Conservation (phyloP, 1,140 invertebrate genomes). For the Hermatobates lingyangjiaoensis region DNA sequence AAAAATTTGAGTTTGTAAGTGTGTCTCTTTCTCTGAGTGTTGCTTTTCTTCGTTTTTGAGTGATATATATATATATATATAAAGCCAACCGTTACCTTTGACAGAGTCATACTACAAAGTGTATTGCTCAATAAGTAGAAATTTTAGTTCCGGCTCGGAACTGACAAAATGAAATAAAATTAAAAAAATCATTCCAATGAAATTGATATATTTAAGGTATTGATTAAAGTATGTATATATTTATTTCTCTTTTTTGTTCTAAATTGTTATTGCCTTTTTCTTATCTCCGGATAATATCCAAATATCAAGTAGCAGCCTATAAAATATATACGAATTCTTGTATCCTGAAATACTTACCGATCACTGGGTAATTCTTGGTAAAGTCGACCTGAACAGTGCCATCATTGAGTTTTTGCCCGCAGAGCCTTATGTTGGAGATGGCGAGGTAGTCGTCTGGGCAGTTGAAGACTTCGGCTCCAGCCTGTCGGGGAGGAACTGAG, state of each 20-base stretch:
- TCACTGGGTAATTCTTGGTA: constrained; percentile 40
- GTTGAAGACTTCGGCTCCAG: constrained; percentile 47
- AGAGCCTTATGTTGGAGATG: constrained; percentile 42
- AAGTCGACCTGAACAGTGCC: constrained; percentile 37
- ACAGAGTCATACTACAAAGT: no score
- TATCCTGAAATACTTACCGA: constrained; percentile 25
- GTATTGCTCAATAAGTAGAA: no score
- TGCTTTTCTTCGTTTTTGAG: no score
- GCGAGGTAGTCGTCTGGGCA: constrained; percentile 52
- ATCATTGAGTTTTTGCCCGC: constrained; percentile 53
- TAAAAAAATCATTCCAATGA: no score
- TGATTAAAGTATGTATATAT: not conserved
- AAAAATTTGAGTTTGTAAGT: no score
- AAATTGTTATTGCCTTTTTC: not conserved
- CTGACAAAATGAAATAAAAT: no score
- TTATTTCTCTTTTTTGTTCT: not conserved
- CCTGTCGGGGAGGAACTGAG: constrained; percentile 38
- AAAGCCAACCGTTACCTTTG: no score
- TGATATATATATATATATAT: no score
- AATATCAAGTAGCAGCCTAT: not conserved
- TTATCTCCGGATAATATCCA: not conserved
- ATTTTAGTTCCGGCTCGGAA: no score
- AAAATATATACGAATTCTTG: not conserved
- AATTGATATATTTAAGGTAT: no score
- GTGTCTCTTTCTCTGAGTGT: no score